phyloP scores from a whole-genome alignment of 1,140 invertebrate species.

The Probaryconus sp. region DNA sequence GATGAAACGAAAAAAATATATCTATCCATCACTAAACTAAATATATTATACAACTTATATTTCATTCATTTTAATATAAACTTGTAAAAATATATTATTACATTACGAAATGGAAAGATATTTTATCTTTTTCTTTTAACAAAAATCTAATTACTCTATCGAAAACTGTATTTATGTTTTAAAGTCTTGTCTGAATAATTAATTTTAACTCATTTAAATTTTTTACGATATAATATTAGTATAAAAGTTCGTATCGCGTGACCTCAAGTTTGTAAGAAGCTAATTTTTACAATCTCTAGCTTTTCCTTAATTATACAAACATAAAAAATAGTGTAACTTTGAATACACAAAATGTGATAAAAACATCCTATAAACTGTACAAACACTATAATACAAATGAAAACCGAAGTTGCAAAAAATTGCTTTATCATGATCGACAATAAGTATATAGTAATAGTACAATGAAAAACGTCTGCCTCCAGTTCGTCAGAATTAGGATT shows the following conservation, averaged over 20 bases:
- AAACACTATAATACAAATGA: constrained; percentile 36
- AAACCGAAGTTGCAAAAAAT: constrained; percentile 36
- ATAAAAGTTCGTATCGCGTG: constrained; percentile 32
- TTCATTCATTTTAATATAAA: constrained; percentile 18
- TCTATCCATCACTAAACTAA: neutral
- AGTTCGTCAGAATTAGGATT: constrained; percentile 10
- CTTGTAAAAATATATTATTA: constrained; percentile 30
- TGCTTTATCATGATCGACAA: constrained; percentile 6
- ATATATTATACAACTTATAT: constrained; percentile 17
- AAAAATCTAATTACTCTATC: neutral
- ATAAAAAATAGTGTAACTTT: constrained; percentile 14
- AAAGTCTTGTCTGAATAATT: constrained; percentile 20
- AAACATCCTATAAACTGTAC: constrained; percentile 24
- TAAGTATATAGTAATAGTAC: constrained; percentile 38
- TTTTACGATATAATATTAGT: constrained; percentile 18
- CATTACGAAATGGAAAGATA: constrained; percentile 4
- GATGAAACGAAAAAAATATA: constrained; percentile 4
- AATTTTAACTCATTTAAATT: constrained; percentile 15
- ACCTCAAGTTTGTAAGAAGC: constrained; percentile 7
- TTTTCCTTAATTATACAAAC: constrained; percentile 10
- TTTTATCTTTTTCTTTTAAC: constrained; percentile 7
- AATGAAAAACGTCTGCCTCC: constrained; percentile 7
- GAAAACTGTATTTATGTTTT: constrained; percentile 6
- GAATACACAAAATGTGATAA: constrained; percentile 9
- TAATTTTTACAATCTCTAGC: constrained; percentile 13